Percentiles rank a stretch among this genome's conserved stretches.
Evolutionary conservation across 2,113 vertebrate genomes (phyloP).

Genomic region (Eurypyga helias): DNA sequence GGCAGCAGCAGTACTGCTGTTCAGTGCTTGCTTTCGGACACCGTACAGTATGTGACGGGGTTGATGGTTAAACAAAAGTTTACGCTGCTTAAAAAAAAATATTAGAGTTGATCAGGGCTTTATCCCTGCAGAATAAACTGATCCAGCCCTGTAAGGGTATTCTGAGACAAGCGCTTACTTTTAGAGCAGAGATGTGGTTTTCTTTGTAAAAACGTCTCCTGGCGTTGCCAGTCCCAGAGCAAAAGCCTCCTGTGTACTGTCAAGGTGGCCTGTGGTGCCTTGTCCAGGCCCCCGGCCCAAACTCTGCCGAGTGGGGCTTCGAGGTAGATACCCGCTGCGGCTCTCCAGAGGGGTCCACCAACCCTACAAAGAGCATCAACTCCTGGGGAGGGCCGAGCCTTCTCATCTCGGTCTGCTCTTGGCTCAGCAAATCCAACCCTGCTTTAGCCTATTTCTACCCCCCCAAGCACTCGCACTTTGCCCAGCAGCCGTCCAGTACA

Average conservation of each 20-base stretch:
- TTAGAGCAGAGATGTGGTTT: background rate
- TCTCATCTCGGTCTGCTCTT: background rate
- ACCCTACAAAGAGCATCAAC: background rate
- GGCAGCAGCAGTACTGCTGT: background rate
- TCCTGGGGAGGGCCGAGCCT: background rate
- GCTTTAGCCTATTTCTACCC: background rate
- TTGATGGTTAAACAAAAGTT: background rate
- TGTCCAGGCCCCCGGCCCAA: background rate
- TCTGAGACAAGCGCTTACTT: background rate
- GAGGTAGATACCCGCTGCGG: background rate
- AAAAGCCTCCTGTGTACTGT: background rate
- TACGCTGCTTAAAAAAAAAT: background rate
- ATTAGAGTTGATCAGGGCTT: background rate
- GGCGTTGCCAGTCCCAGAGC: background rate
- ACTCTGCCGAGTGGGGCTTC: background rate
- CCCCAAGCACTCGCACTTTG: rapidly evolving
- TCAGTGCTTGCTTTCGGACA: background rate
- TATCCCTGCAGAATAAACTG: background rate
- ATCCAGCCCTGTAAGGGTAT: background rate
- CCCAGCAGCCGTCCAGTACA: background rate
- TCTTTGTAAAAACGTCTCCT: background rate
- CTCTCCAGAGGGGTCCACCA: background rate
- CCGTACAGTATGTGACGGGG: background rate
- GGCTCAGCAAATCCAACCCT: background rate
- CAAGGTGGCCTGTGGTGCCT: background rate